A percentile compares a stretch with the other conserved stretches of the same genome.
Conservation (phyloP, 1,140 invertebrate species). For the Ostrea edulis region DNA sequence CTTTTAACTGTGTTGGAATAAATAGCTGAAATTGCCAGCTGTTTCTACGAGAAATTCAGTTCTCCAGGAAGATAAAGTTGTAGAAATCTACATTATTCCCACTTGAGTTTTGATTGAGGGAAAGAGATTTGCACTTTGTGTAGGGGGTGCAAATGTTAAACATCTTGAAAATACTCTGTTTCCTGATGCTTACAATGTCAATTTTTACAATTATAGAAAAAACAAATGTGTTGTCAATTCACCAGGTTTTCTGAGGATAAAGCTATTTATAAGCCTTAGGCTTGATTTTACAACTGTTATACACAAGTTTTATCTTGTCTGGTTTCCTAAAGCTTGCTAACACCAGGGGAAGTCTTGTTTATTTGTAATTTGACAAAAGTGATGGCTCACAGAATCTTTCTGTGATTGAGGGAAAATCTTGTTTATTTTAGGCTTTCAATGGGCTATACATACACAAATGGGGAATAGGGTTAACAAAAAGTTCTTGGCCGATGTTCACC, state of each 20-base stretch:
- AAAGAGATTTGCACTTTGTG: not conserved
- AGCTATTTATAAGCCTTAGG: not conserved
- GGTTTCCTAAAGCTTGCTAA: not conserved
- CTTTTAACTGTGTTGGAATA: not conserved
- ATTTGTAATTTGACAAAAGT: not conserved
- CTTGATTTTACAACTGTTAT: not conserved
- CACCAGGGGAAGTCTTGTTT: not conserved
- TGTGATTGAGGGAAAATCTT: not conserved
- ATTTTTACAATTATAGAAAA: not conserved
- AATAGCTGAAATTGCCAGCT: constrained; percentile 7
- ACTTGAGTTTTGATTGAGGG: not conserved
- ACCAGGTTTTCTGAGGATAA: not conserved
- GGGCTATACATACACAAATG: not conserved
- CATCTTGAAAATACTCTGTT: not conserved
- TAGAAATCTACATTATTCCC: not conserved
- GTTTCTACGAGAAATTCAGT: not conserved
- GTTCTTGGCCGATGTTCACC: not conserved
- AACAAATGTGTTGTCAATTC: not conserved
- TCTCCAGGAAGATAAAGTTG: not conserved
- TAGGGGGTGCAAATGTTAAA: not conserved
- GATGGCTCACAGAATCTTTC: not conserved
- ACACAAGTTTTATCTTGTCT: not conserved
- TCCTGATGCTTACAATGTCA: not conserved
- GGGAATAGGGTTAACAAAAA: not conserved
- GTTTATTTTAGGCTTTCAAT: not conserved